Evolutionary conservation across 2,888 invertebrate species (phyloP).

Genomic region (Arge pagana): DNA sequence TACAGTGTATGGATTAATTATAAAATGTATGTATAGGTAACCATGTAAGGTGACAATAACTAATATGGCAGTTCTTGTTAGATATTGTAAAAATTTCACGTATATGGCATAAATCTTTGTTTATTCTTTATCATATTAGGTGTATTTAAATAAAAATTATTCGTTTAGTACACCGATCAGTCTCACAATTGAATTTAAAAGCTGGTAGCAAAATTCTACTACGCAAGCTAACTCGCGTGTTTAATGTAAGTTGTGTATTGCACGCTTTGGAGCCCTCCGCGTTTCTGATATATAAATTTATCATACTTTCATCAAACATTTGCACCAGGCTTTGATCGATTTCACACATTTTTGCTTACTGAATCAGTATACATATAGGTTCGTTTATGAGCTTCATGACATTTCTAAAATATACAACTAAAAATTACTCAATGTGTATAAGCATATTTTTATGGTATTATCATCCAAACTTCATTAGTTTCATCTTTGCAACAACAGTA

Average conservation of each 20-base stretch:
- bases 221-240: no score
- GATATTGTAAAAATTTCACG: conserved; percentile 23
- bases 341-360: not conserved
- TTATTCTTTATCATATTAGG: conserved; percentile 39
- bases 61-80: conserved; percentile 52
- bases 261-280: not conserved
- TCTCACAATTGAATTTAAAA: conserved; percentile 52
- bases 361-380: no score
- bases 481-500: conserved; percentile 1
- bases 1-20: not conserved
- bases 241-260: not conserved
- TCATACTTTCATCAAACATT: not conserved
- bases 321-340: not conserved
- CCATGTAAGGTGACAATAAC: conserved; percentile 40
- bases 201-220: conserved; percentile 38
- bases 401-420: not conserved
- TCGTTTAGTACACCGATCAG: conserved; percentile 56
- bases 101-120: conserved; percentile 27
- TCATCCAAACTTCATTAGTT: not conserved
- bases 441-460: not conserved
- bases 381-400: conserved; percentile 9
- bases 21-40: not conserved
- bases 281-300: conserved; percentile 1
- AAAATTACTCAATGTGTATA: conserved; percentile 15
- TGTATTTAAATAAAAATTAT: conserved; percentile 51